These are phyloP conservation scores for Phyto melanocephala DNA, from an alignment of 2,888 invertebrate species.

Conservation along the genomic window DNA sequence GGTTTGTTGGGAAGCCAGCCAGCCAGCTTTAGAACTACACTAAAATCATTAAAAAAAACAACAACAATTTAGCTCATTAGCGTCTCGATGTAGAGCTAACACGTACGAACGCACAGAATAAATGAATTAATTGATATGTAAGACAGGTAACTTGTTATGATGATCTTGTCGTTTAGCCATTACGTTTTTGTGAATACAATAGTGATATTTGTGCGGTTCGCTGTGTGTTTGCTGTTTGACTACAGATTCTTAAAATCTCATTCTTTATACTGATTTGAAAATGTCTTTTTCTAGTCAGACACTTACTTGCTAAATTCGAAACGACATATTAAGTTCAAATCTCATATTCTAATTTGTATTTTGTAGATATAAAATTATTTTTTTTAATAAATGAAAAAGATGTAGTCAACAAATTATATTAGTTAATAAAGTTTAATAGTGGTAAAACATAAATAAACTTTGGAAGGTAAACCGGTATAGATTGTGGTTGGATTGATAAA, in stretches of 20 bases:
- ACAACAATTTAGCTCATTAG: not conserved
- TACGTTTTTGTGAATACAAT: not conserved
- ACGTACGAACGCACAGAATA: no score
- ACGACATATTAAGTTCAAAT: not conserved
- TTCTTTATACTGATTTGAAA: slow-evolving; percentile 8
- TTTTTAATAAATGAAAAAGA: not conserved
- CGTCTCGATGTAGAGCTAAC: not conserved
- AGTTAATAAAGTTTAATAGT: not conserved
- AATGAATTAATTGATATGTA: slow-evolving; percentile 42
- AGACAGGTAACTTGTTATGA: slow-evolving; percentile 29
- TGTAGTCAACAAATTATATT: no score
- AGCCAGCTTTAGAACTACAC: no score
- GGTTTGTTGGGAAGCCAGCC: no score
- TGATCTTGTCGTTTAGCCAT: not conserved
- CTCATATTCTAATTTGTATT: slow-evolving; percentile 2
- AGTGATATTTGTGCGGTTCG: not conserved
- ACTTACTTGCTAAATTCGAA: not conserved
- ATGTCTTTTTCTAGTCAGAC: not conserved
- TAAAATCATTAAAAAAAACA: not conserved
- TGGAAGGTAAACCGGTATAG: slow-evolving; percentile 25
- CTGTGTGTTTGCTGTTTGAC: not conserved
- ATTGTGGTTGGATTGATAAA: not conserved
- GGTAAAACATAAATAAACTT: slow-evolving; percentile 12
- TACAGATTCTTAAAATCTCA: not conserved
- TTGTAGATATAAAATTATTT: not conserved